phyloP scores from a whole-genome alignment of 2,113 vertebrate species.

The Scytalopus superciliaris region DNA sequence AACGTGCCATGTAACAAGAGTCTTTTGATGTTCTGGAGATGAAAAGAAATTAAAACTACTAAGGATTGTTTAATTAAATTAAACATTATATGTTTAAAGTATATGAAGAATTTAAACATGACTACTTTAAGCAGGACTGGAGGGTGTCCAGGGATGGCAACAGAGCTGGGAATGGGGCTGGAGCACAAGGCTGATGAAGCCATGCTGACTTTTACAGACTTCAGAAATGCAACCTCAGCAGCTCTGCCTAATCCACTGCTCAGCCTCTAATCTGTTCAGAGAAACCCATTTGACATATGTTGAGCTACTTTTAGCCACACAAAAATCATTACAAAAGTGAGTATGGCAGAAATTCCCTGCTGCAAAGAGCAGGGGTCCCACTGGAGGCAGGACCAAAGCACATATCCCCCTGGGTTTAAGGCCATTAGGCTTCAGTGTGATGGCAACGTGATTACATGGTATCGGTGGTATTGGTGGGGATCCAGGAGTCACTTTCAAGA shows the following conservation, averaged over 20 bases:
- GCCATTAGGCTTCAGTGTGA: neutral
- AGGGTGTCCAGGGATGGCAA: neutral
- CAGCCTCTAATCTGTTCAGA: neutral
- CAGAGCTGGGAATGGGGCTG: neutral
- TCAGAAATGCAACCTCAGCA: neutral
- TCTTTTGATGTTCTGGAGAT: neutral
- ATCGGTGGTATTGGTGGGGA: neutral
- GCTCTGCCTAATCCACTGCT: neutral
- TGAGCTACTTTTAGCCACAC: neutral
- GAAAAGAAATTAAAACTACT: neutral
- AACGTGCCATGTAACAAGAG: neutral
- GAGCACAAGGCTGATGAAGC: neutral
- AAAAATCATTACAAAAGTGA: neutral
- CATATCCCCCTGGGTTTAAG: neutral
- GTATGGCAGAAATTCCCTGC: neutral
- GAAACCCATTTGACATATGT: neutral
- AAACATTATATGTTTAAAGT: neutral
- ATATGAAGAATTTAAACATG: neutral
- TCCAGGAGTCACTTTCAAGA: neutral
- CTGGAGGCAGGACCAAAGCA: neutral
- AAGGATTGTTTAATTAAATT: neutral
- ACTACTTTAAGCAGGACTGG: neutral
- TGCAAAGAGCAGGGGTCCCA: accelerated
- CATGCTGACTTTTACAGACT: neutral
- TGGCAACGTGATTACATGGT: neutral